These are phyloP conservation scores for Ceratina japonica DNA, from an alignment of 1,140 invertebrate species.

Conservation along the genomic window DNA sequence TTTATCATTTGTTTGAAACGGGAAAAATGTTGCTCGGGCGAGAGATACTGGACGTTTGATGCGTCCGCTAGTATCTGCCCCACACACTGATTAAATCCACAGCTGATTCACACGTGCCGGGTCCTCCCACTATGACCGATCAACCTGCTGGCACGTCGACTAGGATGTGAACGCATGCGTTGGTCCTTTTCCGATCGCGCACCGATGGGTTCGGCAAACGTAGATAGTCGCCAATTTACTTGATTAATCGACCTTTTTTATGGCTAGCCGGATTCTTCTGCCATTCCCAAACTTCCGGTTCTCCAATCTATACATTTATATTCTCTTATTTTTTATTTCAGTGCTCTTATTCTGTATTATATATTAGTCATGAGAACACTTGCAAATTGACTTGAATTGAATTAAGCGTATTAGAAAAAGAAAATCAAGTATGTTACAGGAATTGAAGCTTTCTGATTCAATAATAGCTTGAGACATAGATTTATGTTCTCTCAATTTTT, in stretches of 20 bases:
- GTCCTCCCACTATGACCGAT: slow-evolving; percentile 19
- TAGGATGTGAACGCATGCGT: slow-evolving; percentile 53
- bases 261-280: not conserved
- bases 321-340: not conserved
- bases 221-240: slow-evolving; percentile 46
- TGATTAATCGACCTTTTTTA: slow-evolving; percentile 23
- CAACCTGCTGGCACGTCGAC: slow-evolving; percentile 10
- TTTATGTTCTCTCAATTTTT: no score
- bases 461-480: no score
- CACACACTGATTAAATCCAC: slow-evolving; percentile 47
- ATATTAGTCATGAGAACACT: no score
- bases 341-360: not conserved
- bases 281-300: not conserved
- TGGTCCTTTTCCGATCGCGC: slow-evolving; percentile 28
- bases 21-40: not conserved
- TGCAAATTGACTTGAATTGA: no score
- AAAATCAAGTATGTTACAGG: no score
- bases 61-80: slow-evolving; percentile 26
- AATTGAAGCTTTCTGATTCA: no score
- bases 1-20: no score
- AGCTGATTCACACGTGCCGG: slow-evolving; percentile 50
- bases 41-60: slow-evolving; percentile 4
- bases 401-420: no score
- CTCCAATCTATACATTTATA: no score
- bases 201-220: slow-evolving; percentile 23